phyloP scores from a whole-genome alignment of 2,113 vertebrate species.

The Numida meleagris region DNA sequence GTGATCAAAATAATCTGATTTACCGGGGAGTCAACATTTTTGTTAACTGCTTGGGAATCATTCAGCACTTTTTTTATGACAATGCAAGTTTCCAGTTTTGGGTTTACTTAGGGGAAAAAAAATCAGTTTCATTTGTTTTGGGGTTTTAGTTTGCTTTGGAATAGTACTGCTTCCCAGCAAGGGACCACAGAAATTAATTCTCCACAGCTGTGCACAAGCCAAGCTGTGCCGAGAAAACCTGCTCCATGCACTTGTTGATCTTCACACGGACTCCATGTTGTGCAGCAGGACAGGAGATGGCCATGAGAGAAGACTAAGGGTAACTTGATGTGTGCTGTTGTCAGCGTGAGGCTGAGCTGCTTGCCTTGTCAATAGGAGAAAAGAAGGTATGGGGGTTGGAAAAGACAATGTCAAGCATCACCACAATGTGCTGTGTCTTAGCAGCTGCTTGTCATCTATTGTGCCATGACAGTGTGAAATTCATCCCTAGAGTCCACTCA shows the following conservation, averaged over 20 bases:
- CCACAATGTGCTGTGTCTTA: not conserved
- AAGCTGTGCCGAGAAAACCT: conserved; percentile 38
- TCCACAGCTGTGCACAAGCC: conserved; percentile 29
- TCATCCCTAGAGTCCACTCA: not conserved
- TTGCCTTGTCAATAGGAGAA: not conserved
- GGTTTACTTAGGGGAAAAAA: not conserved
- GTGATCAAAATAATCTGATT: not conserved
- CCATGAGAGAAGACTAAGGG: not conserved
- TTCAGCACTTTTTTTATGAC: conserved; percentile 22
- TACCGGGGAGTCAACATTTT: not conserved
- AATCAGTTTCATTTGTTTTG: conserved; percentile 42
- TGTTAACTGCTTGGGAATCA: conserved; percentile 34
- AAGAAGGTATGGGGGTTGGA: not conserved
- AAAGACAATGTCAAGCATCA: not conserved
- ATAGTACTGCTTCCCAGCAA: conserved; percentile 29
- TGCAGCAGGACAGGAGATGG: not conserved
- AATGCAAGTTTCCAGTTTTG: conserved; percentile 28
- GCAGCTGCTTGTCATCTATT: not conserved
- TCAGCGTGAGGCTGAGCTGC: not conserved
- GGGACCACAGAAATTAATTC: conserved; percentile 51
- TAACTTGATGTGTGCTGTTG: not conserved
- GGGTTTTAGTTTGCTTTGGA: conserved; percentile 59
- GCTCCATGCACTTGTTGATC: conserved; percentile 15
- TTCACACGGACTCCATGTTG: not conserved
- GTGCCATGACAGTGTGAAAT: not conserved